phyloP scores from a whole-genome alignment of 2,888 invertebrate genomes.

The Tiliacea aurago region DNA sequence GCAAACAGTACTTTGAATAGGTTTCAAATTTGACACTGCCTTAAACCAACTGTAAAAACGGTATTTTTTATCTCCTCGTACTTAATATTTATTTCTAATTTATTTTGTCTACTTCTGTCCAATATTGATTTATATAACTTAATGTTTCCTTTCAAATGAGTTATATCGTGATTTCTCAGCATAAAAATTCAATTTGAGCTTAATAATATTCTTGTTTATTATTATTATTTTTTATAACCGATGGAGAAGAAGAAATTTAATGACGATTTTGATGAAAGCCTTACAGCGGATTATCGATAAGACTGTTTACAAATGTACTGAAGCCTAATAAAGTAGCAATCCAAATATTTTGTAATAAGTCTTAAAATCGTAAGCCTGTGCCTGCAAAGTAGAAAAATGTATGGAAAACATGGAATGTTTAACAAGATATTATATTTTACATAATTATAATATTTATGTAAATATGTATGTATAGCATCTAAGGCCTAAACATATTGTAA shows the following conservation, averaged over 20 bases:
- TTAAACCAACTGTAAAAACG: not conserved
- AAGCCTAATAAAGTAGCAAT: slow-evolving; percentile 11
- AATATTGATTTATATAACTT: not conserved
- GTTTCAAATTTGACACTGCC: not conserved
- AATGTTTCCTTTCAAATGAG: not conserved
- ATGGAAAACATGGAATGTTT: slow-evolving; percentile 7
- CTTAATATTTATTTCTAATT: slow-evolving; percentile 26
- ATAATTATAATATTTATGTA: slow-evolving; percentile 12
- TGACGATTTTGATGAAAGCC: not conserved
- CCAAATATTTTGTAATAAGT: slow-evolving; percentile 46
- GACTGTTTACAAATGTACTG: slow-evolving; percentile 15
- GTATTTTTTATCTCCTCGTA: slow-evolving; percentile 13
- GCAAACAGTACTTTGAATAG: not conserved
- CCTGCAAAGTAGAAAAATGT: slow-evolving; percentile 11
- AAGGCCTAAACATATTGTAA: not conserved
- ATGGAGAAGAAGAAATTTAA: no score
- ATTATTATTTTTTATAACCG: not conserved
- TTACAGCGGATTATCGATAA: not conserved
- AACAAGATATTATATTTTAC: slow-evolving; percentile 16
- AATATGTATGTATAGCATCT: not conserved
- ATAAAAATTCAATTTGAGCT: not conserved
- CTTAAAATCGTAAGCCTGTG: slow-evolving; percentile 31
- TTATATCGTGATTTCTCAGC: not conserved
- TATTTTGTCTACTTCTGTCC: not conserved
- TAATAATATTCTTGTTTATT: not conserved